Evolutionary conservation across 2,113 vertebrate species (phyloP), one percentile per base, ranked within the genome.

Genomic region (Leuciscus idus): DNA sequence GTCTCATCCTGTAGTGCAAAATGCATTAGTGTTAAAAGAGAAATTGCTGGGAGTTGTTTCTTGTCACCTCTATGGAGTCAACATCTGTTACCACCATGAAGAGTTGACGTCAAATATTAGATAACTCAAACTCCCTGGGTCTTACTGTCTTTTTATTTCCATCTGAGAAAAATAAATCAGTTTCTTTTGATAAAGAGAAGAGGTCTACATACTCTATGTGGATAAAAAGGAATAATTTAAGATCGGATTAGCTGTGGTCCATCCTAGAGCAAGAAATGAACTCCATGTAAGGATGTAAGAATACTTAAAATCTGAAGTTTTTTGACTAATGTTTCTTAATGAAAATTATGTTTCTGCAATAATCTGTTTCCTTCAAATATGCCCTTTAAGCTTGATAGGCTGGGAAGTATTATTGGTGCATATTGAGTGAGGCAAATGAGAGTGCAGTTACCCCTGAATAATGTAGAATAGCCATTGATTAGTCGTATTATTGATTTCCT

Each of bases 401-500:
- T 30, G 15, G 5, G 78, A 83, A 64, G 50, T 48, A 70, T 76
- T 76, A 70, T 8, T n/a, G 43, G 39, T 73, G 52, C 21, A 48
- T 70, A 62, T 46, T 72, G 68, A 43, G 36, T 4, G 4, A 26
- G 55, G 76, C 77, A 75, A 74, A 74, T 57, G 30, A 70, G 55
- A 66, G n/a, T 4, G 76, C 83, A 85, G 59, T 82, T 78, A 62
- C 28, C n/a, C 55, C n/a, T 81, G 46, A 88, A 77, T 21, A 43
- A 76, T 81, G 33, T 50, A 36, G 50, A 72, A 72, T 17, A 30
- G 39, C 50, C 72, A 72, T 52, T 68, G 74, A 88, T 82, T 72
- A 75, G 62, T 85, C 36, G n/a, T 17, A 48, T 66, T 78, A 83
- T 83, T 50, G 84, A 88, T 82, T 83, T 82, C 68, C 78, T 39